Percentiles rank a stretch among this genome's conserved stretches.
Evolutionary conservation across 2,797 vertebrate genomes (phyloP).

Genomic region (Hapalemur alaotrensis): DNA sequence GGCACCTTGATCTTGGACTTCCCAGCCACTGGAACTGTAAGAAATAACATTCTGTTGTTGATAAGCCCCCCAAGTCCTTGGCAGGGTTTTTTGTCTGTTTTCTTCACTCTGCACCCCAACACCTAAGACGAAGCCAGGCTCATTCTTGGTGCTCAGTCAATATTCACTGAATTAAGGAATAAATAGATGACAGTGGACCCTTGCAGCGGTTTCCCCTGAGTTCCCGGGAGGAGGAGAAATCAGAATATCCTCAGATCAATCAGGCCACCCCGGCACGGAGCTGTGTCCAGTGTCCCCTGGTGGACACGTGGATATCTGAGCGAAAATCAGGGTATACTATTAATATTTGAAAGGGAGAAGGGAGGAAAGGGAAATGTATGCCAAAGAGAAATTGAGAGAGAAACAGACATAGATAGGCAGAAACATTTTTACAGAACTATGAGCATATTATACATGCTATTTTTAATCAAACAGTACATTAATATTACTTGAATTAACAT

Average conservation of each 20-base stretch:
- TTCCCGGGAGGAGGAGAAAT: neutral
- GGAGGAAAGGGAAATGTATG: neutral
- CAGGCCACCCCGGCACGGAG: too few species aligned
- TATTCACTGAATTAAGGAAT: neutral
- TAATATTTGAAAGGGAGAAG: neutral
- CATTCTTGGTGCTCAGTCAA: neutral
- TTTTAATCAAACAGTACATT: neutral
- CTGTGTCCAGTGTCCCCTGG: neutral
- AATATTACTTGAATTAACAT: neutral
- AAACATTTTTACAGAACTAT: neutral
- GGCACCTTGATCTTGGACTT: neutral
- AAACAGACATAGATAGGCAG: neutral
- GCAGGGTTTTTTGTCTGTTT: neutral
- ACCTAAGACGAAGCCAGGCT: neutral
- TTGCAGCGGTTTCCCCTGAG: neutral
- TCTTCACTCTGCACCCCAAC: neutral
- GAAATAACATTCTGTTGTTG: neutral
- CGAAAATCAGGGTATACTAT: neutral
- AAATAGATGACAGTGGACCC: neutral
- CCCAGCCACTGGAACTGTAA: neutral
- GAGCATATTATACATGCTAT: neutral
- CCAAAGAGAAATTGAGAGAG: neutral
- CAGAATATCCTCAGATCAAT: neutral
- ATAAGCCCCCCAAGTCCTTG: neutral
- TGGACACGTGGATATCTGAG: neutral